Base-by-base conservation (phyloP, 1,140 invertebrate species). In the Hylaeus anthracinus region DNA sequence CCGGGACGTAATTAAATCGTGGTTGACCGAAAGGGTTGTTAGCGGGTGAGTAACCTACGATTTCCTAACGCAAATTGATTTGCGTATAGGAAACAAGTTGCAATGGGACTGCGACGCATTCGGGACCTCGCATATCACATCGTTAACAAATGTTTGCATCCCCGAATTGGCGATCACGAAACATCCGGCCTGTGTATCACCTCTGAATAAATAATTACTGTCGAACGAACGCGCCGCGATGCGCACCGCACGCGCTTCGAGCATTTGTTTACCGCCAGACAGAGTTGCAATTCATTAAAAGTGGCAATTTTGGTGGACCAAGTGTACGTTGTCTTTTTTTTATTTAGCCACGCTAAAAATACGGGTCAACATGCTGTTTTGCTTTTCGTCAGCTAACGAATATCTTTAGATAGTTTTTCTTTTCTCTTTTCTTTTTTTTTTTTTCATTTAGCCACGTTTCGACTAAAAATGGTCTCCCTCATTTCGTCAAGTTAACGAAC, bases 41-140 rank as follows among this genome's bases (percentile, higher is more conserved):
- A 37, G 6, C 2, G 5, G 2, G 9, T 9, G 48, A 37, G 10
- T 0, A 41, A 26, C 51, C 51, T 45, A 76, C 66, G 15, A 53
- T 37, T 26, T 70, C 37, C 41, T 9, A 70, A 70, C 56, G 5
- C 26, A 78, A 78, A 71, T 78, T 53, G 66, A 71, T 71, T 63
- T 70, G 6, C 12, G 39, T 63, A 43, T 39, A 71, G 37, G 66
- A 53, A 78, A 53, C n/a, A 43, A 56, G 56, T 71, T 63, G 60
- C 43, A 10, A 9, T 1, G 26, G 45, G 5, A 51, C 55, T 26
- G 12, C 39, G 26, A 2, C 8, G 41, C 65, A 5, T 26, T 26
- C 10, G 72, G 53, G 60, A 74, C 39, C 26, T 43, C 65, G 15
- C 14, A 61, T 70, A 37, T 53, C 26, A 41, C 14, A 63, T 61